Evolutionary conservation across 2,113 vertebrate genomes (phyloP).

Genomic region (Narcine bancroftii): DNA sequence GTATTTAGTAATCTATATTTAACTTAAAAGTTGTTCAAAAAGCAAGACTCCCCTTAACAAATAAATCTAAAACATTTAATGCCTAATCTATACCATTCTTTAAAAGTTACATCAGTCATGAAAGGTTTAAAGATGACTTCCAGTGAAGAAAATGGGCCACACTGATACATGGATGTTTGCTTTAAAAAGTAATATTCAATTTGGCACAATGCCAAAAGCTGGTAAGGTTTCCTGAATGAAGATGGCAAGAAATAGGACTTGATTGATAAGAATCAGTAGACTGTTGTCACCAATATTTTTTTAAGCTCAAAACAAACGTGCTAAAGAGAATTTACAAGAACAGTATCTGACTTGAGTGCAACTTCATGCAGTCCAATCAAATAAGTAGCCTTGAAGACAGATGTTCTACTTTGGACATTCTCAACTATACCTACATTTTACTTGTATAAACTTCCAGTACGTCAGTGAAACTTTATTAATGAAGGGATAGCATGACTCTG

Average conservation of each 20-base stretch:
- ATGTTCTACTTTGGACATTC: neutral
- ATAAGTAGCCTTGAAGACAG: neutral
- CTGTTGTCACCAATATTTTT: neutral
- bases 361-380: neutral
- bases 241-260: neutral
- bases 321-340: neutral
- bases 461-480: neutral
- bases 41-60: no score
- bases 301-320: neutral
- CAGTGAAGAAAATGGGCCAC: neutral
- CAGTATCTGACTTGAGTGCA: neutral
- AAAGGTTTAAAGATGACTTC: neutral
- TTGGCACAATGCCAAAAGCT: neutral
- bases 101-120: no score
- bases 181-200: neutral
- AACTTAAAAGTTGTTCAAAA: no score
- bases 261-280: neutral
- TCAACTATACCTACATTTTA: no score
- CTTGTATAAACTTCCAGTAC: no score
- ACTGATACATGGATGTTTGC: neutral
- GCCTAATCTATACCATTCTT: no score
- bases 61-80: no score
- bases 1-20: no score
- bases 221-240: neutral
- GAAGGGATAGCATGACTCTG: neutral